A percentile compares a stretch with the other conserved stretches of the same genome.
Conservation (phyloP, 2,888 invertebrate species). For the Erebia palarica region DNA sequence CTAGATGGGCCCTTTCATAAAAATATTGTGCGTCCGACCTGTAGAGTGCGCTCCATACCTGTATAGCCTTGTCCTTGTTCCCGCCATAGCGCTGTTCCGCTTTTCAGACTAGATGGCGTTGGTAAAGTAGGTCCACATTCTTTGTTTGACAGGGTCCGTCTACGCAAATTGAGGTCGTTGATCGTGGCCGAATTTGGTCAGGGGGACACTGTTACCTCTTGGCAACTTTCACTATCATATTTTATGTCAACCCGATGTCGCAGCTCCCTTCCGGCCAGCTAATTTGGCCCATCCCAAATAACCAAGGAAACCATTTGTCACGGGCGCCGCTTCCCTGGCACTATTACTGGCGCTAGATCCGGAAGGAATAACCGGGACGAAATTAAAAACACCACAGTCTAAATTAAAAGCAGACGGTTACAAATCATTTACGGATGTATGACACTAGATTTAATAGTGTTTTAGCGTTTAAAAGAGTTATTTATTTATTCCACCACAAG, state of each 20-base stretch:
- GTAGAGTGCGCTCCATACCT: no score
- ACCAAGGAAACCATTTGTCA: conserved; percentile 52
- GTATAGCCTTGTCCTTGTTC: no score
- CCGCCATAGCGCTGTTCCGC: no score
- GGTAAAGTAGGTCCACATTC: no score
- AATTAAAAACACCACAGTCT: conserved; percentile 17
- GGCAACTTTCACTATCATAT: background rate
- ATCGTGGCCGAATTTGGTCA: no score
- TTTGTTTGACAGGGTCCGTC: no score
- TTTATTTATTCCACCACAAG: no score
- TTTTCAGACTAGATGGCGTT: no score
- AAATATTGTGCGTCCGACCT: no score
- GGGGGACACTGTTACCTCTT: background rate
- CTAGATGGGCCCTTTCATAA: no score
- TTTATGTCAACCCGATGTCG: conserved; percentile 31
- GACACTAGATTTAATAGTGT: background rate
- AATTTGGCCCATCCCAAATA: conserved; percentile 47
- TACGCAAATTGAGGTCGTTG: no score
- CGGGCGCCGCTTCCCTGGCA: conserved; percentile 41
- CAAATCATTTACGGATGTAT: conserved; percentile 11
- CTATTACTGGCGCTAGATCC: conserved; percentile 35
- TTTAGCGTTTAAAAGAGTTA: background rate
- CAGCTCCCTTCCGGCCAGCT: conserved; percentile 42
- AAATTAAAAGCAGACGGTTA: conserved; percentile 18
- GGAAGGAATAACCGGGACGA: conserved; percentile 33